These are phyloP conservation scores for Panulirus ornatus DNA, from an alignment of 1,140 invertebrate species.

Conservation along the genomic window DNA sequence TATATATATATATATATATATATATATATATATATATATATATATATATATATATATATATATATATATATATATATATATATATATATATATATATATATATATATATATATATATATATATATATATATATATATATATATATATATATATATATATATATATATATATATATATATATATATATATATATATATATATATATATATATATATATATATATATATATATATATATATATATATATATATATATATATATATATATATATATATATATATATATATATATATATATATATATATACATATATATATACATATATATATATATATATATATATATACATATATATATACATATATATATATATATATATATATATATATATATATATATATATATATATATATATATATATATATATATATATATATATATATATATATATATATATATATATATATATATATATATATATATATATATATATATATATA, in stretches of 20 bases:
- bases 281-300: slow-evolving; percentile 30
- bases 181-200: slow-evolving; percentile 32
- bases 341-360: slow-evolving; percentile 26
- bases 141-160: slow-evolving; percentile 27
- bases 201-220: slow-evolving; percentile 30
- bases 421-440: slow-evolving; percentile 32
- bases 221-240: slow-evolving; percentile 50
- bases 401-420: slow-evolving; percentile 28
- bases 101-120: slow-evolving; percentile 26
- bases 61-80: neutral
- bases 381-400: slow-evolving; percentile 25
- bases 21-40: slow-evolving; percentile 49
- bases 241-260: slow-evolving; percentile 19
- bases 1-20: slow-evolving; percentile 29
- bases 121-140: slow-evolving; percentile 50
- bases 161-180: neutral
- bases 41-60: slow-evolving; percentile 33
- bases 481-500: slow-evolving; percentile 34
- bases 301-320: slow-evolving; percentile 31
- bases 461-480: slow-evolving; percentile 18
- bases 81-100: slow-evolving; percentile 29
- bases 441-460: slow-evolving; percentile 36
- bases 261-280: slow-evolving; percentile 36
- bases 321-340: slow-evolving; percentile 14
- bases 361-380: slow-evolving; percentile 38